phyloP scores from a whole-genome alignment of 2,113 vertebrate species.

The Baryphthengus martii region DNA sequence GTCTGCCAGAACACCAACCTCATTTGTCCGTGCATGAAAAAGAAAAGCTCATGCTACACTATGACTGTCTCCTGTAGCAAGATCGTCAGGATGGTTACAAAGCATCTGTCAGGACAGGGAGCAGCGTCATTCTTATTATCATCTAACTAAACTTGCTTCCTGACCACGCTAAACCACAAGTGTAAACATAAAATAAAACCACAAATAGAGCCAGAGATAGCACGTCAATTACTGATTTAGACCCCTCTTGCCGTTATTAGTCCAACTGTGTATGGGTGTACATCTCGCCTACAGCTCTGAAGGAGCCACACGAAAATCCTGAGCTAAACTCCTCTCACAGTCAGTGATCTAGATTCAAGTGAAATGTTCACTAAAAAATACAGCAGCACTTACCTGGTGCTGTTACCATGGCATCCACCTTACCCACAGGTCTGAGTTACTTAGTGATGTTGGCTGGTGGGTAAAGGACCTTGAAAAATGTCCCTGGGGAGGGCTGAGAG shows the following conservation, averaged over 20 bases:
- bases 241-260: not conserved
- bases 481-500: not conserved
- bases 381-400: not conserved
- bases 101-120: not conserved
- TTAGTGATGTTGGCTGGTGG: not conserved
- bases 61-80: not conserved
- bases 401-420: not conserved
- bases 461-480: constrained; percentile 7
- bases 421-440: not conserved
- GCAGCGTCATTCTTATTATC: not conserved
- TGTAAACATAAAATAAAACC: not conserved
- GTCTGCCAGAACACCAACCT: not conserved
- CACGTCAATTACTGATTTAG: not conserved
- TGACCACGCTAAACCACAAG: not conserved
- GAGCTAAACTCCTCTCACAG: not conserved
- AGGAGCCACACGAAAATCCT: not conserved
- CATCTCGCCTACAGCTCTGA: not conserved
- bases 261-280: not conserved
- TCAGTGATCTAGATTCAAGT: not conserved
- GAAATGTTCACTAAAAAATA: not conserved
- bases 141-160: not conserved
- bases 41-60: not conserved
- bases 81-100: not conserved
- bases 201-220: not conserved
- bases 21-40: not conserved